Base-by-base conservation (phyloP, 2,888 invertebrate species). In the Ceriagrion tenellum region DNA sequence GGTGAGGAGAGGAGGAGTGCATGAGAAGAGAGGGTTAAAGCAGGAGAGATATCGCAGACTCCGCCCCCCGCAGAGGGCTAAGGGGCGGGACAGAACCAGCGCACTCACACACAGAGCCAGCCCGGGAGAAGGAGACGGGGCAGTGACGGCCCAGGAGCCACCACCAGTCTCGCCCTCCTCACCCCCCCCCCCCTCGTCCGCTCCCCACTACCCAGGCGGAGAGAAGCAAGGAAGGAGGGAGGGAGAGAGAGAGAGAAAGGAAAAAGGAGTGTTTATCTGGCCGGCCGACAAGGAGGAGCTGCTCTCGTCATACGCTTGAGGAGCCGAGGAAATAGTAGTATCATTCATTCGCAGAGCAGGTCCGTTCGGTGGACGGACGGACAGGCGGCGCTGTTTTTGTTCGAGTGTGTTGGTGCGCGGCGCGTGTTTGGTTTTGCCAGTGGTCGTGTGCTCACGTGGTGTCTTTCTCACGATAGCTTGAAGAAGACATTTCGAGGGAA, bases 261-360 rank as follows among this genome's bases (percentile, higher is more conserved):
- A 91, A 91, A 93, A 63, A 93, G 63, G 93, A 93, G 93, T 93
- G 93, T 69, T 93, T 47, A 93, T 93, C 93, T 74, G 93, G 74
- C 63, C 93, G 93, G 63, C 69, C 47, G 93, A 93, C 93, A 93
- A 63, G 93, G 47, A 63, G 93, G 93, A 93, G 93, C 93, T 93
- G 63, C 74, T 81, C 93, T 89, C 93, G 93, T 93, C 93, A 93
- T 93, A 93, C 93, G 81, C 93, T 93, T 81, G 81, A 81, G 81
- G 81, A 81, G 81, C 35, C 81, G 81, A 81, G 81, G 93, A 93
- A 93, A 69, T 69, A 69, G 93, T 69, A 93, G 93, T 56, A 93
- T 47, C 93, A 93, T 93, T 93, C 81, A 81, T 81, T 81, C 81
- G 81, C 81, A 81, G 81, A 69, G 93, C 93, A 93, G 93, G 93